Evolutionary conservation across 2,113 vertebrate genomes (phyloP), one percentile per base, ranked within the genome.

Genomic region (Apodemus speciosus): DNA sequence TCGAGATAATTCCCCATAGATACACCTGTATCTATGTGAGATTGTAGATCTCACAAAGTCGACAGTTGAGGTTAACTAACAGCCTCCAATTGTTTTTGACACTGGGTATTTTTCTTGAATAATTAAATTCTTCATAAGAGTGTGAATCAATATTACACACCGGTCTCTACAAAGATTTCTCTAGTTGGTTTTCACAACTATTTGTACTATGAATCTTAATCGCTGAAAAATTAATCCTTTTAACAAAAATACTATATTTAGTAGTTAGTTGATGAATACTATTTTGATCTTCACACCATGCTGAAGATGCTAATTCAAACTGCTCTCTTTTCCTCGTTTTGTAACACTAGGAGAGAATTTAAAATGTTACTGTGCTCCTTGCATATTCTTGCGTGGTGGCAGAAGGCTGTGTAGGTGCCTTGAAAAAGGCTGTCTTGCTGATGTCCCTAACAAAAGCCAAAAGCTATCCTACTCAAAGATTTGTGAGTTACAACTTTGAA

Each of bases 351-450:
- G 72, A 64, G 85, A 77, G 71, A 81, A 81, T 95, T 83, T 95
- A 46, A 83, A 92, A 92, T 85, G 93, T 89, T 89, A 85, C 62
- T 95, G 87, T 95, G 81, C 66, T 86, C 11, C 89, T 90, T 88
- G 38, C 32, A 80, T 32, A 38, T 84, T 56, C 15, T 25, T 88
- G 58, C 80, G 58, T 77, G 60, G 79, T 88, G 94, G 81, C 95
- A 96, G 94, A 93, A 94, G 91, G 95, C 92, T 96, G 91, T 95
- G 95, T 95, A 96, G 93, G 94, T 96, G 91, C 94, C 87, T 92
- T 94, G 83, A 89, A 92, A 96, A 95, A 95, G 94, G n/a, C 93
- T 95, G 94, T 96, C 87, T 94, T 96, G 81, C 35, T 95, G 95
- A 96, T 88, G 89, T 87, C 93, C 66, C 80, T 93, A 91, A 77